A percentile compares a stretch with the other conserved stretches of the same genome.
Evolutionary conservation across 64 coral and sea anemone species (phyloP).

Genomic region (Anthopleura sola): DNA sequence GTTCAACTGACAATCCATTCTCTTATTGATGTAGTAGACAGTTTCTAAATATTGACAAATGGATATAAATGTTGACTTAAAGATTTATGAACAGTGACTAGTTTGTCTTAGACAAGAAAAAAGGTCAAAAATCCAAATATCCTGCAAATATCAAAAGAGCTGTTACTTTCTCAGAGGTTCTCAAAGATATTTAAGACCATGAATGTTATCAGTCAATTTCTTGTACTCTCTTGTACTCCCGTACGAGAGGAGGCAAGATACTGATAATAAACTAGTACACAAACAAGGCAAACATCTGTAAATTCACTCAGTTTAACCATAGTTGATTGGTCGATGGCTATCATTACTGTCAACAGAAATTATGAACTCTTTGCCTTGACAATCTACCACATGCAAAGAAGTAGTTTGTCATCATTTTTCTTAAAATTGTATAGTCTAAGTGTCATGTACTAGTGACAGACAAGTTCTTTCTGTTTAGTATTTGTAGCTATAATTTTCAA

Average conservation of each 20-base stretch:
- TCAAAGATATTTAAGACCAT: not conserved
- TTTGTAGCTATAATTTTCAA: not conserved
- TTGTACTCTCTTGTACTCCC: not conserved
- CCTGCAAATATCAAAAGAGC: not conserved
- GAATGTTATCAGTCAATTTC: not conserved
- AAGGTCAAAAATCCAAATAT: slow-evolving; percentile 6
- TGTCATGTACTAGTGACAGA: too few species aligned
- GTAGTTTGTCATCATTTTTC: not conserved
- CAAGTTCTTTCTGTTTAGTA: not conserved
- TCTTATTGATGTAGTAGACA: not conserved
- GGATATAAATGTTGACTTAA: slow-evolving; percentile 7
- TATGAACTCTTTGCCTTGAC: not conserved
- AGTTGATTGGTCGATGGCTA: not conserved
- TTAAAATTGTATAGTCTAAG: not conserved
- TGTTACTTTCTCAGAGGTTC: not conserved
- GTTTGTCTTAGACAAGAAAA: not conserved
- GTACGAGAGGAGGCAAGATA: not conserved
- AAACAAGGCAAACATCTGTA: not conserved
- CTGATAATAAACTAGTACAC: not conserved
- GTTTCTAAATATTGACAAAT: slow-evolving; percentile 16
- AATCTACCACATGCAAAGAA: not conserved
- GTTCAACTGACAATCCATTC: not conserved
- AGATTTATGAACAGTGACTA: not conserved
- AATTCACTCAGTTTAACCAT: not conserved
- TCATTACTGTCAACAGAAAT: not conserved